phyloP scores from a whole-genome alignment of 1,140 invertebrate genomes.

The Aculops lycopersici region DNA sequence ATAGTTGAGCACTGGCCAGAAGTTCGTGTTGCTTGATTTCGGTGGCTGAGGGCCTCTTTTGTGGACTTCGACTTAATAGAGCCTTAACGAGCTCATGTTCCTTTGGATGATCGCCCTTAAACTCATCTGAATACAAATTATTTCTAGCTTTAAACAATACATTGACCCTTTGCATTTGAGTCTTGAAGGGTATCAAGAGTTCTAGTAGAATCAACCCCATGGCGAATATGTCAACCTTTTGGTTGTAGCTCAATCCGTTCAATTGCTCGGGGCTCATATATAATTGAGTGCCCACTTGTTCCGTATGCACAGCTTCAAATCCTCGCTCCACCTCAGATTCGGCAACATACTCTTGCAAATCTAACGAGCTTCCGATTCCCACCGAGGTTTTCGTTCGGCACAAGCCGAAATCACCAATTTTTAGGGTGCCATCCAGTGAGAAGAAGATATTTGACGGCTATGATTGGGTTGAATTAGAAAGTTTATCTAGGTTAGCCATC shows the following conservation, averaged over 20 bases:
- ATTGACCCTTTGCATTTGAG: slow-evolving; percentile 48
- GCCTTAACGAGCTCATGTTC: slow-evolving; percentile 27
- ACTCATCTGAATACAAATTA: slow-evolving; percentile 5
- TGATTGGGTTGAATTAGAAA: slow-evolving; percentile 12
- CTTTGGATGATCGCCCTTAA: slow-evolving; percentile 3
- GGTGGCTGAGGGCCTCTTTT: slow-evolving; percentile 33
- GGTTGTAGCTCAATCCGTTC: slow-evolving; percentile 34
- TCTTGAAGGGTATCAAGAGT: slow-evolving; percentile 49
- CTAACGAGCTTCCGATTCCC: slow-evolving; percentile 17
- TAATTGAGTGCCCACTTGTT: slow-evolving; percentile 46
- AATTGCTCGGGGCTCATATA: slow-evolving; percentile 94
- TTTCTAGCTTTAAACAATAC: slow-evolving; percentile 8
- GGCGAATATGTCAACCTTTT: slow-evolving; percentile 87
- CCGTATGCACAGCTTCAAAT: slow-evolving; percentile 22
- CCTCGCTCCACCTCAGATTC: slow-evolving; percentile 9
- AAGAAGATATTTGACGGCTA: slow-evolving; percentile 87
- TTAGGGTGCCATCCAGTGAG: slow-evolving; percentile 50
- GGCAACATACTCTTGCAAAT: background rate
- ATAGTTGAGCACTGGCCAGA: background rate
- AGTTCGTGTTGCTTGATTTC: slow-evolving; percentile 20
- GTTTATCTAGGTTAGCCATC: background rate
- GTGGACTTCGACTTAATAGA: slow-evolving; percentile 38
- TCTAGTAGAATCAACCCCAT: slow-evolving; percentile 77
- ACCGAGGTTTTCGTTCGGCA: slow-evolving; percentile 52
- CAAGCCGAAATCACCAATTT: slow-evolving; percentile 84